Evolutionary conservation across 2,113 vertebrate genomes (phyloP), one percentile per base, ranked within the genome.

Genomic region (Varanus komodoensis): DNA sequence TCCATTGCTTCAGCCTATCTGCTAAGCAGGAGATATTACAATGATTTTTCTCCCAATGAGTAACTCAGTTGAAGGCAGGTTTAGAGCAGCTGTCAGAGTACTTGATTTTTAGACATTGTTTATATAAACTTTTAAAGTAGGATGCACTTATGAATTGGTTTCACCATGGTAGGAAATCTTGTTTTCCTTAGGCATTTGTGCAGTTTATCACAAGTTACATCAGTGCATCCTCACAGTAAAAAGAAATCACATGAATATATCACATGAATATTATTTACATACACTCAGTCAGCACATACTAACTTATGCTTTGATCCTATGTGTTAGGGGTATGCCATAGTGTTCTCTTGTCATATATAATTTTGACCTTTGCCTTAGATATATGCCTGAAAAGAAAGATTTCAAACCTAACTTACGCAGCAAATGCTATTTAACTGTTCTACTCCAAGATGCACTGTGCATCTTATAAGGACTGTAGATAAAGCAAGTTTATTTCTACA

Each of bases 141-240:
- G n/a, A 81, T 71, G n/a, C 50, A 32, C 73, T 44, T 7, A 38
- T 88, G 57, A 15, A 82, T 38, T 14, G 64, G 48, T 8, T 80
- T 34, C 23, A 8, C 44, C 23, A 87, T 64, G 25, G 32, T 32
- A 61, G 48, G 79, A 44, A 8, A 48, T 74, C 34, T 54, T 88
- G 23, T 73, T 3, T 54, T 34, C 48, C 44, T 73, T 9, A 73
- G 21, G 79, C 69, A 61, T 89, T 74, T 74, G 38, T 82, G 52
- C 9, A 44, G 52, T 44, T 87, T 57, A 38, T 61, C 38, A 57
- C 23, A 17, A 81, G 48, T 86, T 15, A 34, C 68, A 75, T 23
- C 73, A 68, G 7, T 88, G 27, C 6, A 86, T 90, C 82, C 77
- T 71, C 87, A 84, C 44, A 89, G 71, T 88, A 90, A 81, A 34